phyloP scores from a whole-genome alignment of 2,113 vertebrate genomes.

The Tragelaphus scriptus region DNA sequence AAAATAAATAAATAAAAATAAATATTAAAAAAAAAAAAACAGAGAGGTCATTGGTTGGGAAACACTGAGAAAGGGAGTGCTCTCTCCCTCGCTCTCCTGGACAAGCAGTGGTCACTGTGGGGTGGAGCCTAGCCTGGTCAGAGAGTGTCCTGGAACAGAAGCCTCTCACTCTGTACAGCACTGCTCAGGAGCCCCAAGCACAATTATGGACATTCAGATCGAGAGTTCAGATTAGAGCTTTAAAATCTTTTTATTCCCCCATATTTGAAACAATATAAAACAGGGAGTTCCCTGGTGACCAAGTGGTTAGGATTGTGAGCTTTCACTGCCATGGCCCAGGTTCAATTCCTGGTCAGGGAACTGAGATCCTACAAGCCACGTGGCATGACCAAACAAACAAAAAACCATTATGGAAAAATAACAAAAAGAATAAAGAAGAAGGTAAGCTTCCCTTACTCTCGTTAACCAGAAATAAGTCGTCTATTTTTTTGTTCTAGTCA shows the following conservation, averaged over 20 bases:
- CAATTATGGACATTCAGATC: not conserved
- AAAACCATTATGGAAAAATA: not conserved
- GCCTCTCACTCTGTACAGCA: not conserved
- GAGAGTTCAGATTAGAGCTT: not conserved
- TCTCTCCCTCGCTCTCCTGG: not conserved
- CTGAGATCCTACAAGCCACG: not conserved
- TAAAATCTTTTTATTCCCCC: not conserved
- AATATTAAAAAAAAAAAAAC: not conserved
- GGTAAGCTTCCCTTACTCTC: not conserved
- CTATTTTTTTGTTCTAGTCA: not conserved
- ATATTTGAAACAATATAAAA: not conserved
- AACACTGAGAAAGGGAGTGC: not conserved
- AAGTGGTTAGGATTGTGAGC: not conserved
- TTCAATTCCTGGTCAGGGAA: not conserved
- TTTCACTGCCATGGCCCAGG: not conserved
- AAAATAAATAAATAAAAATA: not conserved
- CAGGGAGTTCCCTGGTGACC: not conserved
- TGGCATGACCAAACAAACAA: not conserved
- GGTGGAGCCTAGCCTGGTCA: not conserved
- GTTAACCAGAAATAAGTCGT: not conserved
- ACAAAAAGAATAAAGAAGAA: not conserved
- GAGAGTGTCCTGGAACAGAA: not conserved
- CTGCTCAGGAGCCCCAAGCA: not conserved
- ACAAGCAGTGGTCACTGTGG: not conserved
- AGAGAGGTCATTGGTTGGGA: not conserved